Evolutionary conservation across 2,113 vertebrate species (phyloP).

Genomic region (Donacobius atricapilla): DNA sequence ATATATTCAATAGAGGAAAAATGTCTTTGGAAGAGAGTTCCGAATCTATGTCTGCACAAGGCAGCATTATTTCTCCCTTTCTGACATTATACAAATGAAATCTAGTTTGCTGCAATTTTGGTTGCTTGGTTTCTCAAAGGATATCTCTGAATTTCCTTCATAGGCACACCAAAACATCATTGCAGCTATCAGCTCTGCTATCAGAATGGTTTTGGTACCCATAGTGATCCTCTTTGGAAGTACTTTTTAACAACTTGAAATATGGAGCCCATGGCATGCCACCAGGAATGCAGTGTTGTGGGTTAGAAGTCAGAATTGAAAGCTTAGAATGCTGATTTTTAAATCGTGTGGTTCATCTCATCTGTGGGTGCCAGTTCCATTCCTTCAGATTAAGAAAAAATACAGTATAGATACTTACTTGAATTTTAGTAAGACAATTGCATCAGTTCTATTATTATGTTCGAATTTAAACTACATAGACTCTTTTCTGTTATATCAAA

Average conservation of each 20-base stretch:
- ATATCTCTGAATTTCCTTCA: background rate
- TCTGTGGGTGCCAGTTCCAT: background rate
- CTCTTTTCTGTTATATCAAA: background rate
- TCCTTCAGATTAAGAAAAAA: background rate
- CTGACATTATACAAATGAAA: background rate
- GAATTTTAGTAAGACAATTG: background rate
- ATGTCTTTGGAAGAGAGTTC: background rate
- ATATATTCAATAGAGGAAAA: background rate
- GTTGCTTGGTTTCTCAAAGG: background rate
- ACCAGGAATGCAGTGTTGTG: background rate
- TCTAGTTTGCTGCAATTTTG: background rate
- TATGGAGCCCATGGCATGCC: background rate
- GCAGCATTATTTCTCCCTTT: background rate
- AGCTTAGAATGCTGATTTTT: background rate
- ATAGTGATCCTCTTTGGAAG: background rate
- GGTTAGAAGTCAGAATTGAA: background rate
- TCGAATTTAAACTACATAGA: background rate
- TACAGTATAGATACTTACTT: background rate
- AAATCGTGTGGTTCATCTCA: fast-evolving
- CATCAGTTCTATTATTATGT: background rate
- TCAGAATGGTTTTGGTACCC: background rate
- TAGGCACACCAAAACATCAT: background rate
- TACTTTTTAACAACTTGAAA: background rate
- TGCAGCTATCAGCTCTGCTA: background rate
- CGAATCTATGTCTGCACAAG: background rate